phyloP scores from a whole-genome alignment of 2,888 invertebrate species.

The Agrotis exclamationis region DNA sequence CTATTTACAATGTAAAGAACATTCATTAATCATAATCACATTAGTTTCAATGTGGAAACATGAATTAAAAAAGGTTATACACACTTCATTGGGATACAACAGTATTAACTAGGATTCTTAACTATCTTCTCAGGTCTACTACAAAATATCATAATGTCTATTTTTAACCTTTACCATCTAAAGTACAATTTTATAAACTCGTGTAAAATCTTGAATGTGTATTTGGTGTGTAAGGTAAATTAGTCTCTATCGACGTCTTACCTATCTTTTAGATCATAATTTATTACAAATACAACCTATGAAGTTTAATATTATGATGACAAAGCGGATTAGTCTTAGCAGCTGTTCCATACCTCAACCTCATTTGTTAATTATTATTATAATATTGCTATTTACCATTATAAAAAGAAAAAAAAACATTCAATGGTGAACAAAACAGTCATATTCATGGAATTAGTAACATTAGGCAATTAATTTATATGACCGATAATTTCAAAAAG shows the following conservation, averaged over 20 bases:
- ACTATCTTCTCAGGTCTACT: not conserved
- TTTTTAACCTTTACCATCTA: not conserved
- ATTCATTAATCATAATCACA: conserved; percentile 10
- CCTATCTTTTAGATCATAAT: not conserved
- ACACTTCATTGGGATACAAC: conserved; percentile 18
- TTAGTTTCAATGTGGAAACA: conserved; percentile 6
- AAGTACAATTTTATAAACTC: not conserved
- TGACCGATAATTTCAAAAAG: conserved; percentile 85
- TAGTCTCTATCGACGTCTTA: too few species aligned
- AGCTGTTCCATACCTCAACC: conserved; percentile 44
- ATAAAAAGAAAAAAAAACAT: conserved; percentile 9
- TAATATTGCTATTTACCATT: conserved; percentile 10
- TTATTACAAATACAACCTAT: not conserved
- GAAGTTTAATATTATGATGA: conserved; percentile 73
- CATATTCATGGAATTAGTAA: conserved; percentile 36
- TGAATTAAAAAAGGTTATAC: conserved; percentile 10
- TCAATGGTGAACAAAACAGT: conserved; percentile 32
- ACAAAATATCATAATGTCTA: not conserved
- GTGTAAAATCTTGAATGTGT: not conserved
- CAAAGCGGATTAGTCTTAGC: conserved; percentile 59
- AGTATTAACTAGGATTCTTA: not conserved
- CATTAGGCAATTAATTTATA: conserved; percentile 51
- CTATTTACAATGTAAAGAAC: conserved; percentile 31
- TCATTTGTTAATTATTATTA: conserved; percentile 37
- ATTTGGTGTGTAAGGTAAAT: conserved; percentile 21